These are phyloP conservation scores for Lamproptera curius DNA, from an alignment of 2,888 invertebrate genomes.

Conservation along the genomic window DNA sequence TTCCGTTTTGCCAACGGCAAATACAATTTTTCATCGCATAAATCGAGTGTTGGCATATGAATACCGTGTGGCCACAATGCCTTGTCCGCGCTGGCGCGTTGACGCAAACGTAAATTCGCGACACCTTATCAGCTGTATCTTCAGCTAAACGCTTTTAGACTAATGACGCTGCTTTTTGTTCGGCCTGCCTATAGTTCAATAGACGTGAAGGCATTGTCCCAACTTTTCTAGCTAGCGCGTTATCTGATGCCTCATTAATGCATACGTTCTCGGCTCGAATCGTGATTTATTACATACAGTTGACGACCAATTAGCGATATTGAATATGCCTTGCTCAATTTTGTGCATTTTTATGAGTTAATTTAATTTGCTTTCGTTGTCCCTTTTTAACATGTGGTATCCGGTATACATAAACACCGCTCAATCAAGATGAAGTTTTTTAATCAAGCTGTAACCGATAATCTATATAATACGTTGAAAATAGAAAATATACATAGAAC, in stretches of 20 bases:
- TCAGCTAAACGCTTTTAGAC: slow-evolving; percentile 39
- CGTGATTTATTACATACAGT: slow-evolving; percentile 9
- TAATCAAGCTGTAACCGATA: no score
- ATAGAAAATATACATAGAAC: no score
- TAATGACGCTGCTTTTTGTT: slow-evolving; percentile 21
- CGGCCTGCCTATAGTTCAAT: slow-evolving; percentile 15
- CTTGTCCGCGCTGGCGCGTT: slow-evolving; percentile 42
- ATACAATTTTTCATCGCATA: slow-evolving; percentile 44
- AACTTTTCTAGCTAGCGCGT: slow-evolving; percentile 14
- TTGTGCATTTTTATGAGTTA: no score
- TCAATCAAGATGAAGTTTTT: no score
- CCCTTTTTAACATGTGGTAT: no score
- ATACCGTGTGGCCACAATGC: slow-evolving; percentile 58
- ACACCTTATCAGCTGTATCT: slow-evolving; percentile 50
- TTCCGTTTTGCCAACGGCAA: slow-evolving; percentile 21
- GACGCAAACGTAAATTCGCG: slow-evolving; percentile 52
- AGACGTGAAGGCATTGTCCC: slow-evolving; percentile 19
- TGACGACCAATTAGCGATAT: no score
- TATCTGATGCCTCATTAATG: slow-evolving; percentile 21
- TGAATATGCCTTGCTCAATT: no score
- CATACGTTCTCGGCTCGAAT: slow-evolving; percentile 5
- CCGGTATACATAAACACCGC: no score
- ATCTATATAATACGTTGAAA: no score
- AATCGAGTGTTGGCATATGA: slow-evolving; percentile 67
- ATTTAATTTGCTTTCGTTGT: no score